Evolutionary conservation across 2,113 vertebrate genomes (phyloP).

Genomic region (Lophius piscatorius): DNA sequence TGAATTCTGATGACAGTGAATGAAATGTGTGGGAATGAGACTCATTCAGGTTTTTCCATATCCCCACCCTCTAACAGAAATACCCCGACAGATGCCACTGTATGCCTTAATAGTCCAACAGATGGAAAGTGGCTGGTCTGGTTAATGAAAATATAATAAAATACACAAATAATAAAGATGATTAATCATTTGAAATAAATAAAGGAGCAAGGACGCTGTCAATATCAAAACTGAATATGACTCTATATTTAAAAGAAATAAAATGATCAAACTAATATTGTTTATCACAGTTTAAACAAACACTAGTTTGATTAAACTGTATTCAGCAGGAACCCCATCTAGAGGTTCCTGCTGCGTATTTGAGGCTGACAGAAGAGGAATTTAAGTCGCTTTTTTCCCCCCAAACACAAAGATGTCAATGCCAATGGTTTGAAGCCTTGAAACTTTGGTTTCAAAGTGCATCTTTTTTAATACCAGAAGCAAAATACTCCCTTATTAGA

Average conservation of each 20-base stretch:
- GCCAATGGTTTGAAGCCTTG: not conserved
- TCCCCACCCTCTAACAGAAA: constrained; percentile 60
- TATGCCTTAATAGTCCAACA: constrained; percentile 38
- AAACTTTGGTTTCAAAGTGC: not conserved
- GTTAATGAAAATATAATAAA: constrained; percentile 25
- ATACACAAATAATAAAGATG: no score
- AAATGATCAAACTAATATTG: not conserved
- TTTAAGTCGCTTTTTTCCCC: not conserved
- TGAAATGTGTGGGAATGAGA: constrained; percentile 80
- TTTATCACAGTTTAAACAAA: constrained; percentile 3
- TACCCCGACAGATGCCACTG: constrained; percentile 61
- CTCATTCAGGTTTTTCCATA: constrained; percentile 78
- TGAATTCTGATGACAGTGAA: constrained; percentile 83
- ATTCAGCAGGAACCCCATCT: no score
- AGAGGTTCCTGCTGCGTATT: no score
- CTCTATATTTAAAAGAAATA: not conserved
- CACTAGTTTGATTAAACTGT: not conserved
- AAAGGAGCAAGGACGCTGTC: not conserved
- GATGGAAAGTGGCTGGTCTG: constrained; percentile 14
- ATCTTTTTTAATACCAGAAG: constrained; percentile 1
- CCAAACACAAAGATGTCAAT: not conserved
- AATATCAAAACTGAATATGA: constrained; percentile 11
- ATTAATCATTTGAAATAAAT: constrained; percentile 1
- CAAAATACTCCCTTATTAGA: constrained; percentile 4
- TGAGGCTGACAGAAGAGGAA: constrained; percentile 4